Evolutionary conservation across 2,797 vertebrate species (phyloP), one percentile per base, ranked within the genome.

Genomic region (Peromyscus aztecus): DNA sequence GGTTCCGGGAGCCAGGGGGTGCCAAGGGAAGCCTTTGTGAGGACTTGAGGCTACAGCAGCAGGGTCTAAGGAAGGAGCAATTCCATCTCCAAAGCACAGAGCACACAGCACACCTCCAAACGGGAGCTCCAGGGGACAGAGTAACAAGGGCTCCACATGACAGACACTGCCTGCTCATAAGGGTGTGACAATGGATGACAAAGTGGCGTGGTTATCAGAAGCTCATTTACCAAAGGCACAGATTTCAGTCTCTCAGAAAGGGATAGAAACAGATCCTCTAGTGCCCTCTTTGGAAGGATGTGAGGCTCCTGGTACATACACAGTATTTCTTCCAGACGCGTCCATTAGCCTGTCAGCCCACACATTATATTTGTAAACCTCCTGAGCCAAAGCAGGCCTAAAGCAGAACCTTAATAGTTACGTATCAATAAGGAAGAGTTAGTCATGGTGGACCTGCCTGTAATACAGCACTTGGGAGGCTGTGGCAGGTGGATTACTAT

Each of bases 171-270:
- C 67, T 65, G 34, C 43, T 73, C 31, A 1, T 4, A 11, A 14
- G 4, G n/a, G 14, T 37, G 21, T 24, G 43, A 84, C 43, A 13
- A 63, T n/a, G 21, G 3, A 7, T 13, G 43, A 83, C n/a, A 12
- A 69, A 57, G 16, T 6, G 29, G 29, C 29, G 86, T 37, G 34
- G 29, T 29, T 61, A 9, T 34, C 31, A 29, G n/a, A 87, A 67
- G 73, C 71, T 37, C 63, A 13, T n/a, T 65, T 19, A 37, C 24
- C 63, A 52, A 76, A 91, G 69, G 69, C 55, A 90, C 21, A 21
- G 46, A 85, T 49, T 57, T 76, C 63, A 81, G 23, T 75, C 31
- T 91, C 95, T 80, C 67, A 83, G 82, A 37, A 65, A 73, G 84
- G 43, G 73, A 40, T 24, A 93, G 83, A 71, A 86, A 78, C 40